Evolutionary conservation across 2,113 vertebrate genomes (phyloP).

Genomic region (Lipotes vexillifer): DNA sequence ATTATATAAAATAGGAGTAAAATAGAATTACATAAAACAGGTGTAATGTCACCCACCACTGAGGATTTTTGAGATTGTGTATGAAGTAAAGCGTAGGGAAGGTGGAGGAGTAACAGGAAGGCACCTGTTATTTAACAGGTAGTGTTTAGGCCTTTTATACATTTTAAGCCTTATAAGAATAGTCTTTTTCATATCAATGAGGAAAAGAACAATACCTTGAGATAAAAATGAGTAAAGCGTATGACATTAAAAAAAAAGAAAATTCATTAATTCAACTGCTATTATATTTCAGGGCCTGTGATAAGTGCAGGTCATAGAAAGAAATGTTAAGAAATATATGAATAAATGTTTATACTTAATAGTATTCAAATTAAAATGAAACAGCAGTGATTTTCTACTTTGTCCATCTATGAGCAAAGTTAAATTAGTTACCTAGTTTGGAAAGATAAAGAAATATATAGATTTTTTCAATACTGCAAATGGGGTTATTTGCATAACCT

Average conservation of each 20-base stretch:
- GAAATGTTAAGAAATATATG: neutral
- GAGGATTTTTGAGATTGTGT: neutral
- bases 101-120: neutral
- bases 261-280: neutral
- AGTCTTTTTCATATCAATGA: neutral
- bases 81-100: neutral
- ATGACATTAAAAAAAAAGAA: neutral
- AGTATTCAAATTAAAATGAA: neutral
- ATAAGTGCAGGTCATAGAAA: neutral
- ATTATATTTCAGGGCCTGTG: neutral
- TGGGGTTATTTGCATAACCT: neutral
- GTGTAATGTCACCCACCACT: neutral
- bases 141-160: neutral
- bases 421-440: neutral
- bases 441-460: neutral
- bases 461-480: neutral
- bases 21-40: too few relatives aligned
- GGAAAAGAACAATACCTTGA: too few relatives aligned
- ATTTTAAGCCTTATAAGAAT: neutral
- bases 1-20: neutral
- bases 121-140: neutral
- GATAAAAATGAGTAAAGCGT: neutral
- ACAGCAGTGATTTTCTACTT: neutral
- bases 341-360: neutral
- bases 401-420: neutral